phyloP scores from a whole-genome alignment of 2,113 vertebrate species.

The Sceloporus undulatus region DNA sequence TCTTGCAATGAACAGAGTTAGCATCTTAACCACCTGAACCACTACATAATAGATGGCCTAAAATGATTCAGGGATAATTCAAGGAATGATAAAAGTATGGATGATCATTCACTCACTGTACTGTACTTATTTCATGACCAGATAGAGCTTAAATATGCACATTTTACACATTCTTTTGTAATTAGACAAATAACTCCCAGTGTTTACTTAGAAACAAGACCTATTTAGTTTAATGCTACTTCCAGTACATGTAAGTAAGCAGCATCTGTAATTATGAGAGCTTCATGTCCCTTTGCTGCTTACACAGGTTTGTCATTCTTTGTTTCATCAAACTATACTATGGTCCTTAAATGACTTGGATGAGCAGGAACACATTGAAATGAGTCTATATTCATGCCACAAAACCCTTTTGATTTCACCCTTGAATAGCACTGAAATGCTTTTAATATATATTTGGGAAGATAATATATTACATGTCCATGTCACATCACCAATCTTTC shows the following conservation, averaged over 20 bases:
- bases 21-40: no score
- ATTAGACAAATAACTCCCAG: not conserved
- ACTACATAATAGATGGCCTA: not conserved
- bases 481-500: constrained; percentile 20
- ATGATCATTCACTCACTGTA: not conserved
- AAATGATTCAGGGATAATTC: not conserved
- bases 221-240: not conserved
- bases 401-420: not conserved
- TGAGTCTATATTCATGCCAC: not conserved
- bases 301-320: not conserved
- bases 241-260: not conserved
- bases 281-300: not conserved
- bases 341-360: not conserved
- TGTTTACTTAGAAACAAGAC: not conserved
- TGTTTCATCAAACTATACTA: not conserved
- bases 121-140: not conserved
- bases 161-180: not conserved
- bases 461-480: rapidly evolving
- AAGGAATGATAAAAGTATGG: not conserved
- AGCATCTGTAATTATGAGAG: not conserved
- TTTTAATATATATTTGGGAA: not conserved
- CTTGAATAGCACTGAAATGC: not conserved
- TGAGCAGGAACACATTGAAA: not conserved
- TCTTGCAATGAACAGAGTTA: no score
- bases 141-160: not conserved